A percentile compares a stretch with the other conserved stretches of the same genome.
phyloP scores from a whole-genome alignment of 2,888 invertebrate genomes.

The Phaonia tiefii region DNA sequence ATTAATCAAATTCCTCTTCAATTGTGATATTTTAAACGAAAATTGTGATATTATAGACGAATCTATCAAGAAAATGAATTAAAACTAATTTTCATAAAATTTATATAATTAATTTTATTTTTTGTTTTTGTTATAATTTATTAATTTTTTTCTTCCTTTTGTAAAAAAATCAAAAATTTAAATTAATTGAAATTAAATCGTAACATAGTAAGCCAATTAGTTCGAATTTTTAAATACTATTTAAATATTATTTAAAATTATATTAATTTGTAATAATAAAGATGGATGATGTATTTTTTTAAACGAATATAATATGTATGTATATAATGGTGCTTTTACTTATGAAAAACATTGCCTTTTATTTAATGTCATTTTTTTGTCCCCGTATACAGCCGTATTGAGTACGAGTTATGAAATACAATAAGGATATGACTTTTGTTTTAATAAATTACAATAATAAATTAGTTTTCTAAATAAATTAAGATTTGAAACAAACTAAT shows the following conservation, averaged over 20 bases:
- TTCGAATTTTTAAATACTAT: too few species aligned
- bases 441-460: constrained; percentile 20
- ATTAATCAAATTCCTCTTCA: too few species aligned
- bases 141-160: too few species aligned
- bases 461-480: neutral
- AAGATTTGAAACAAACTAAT: neutral
- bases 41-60: too few species aligned
- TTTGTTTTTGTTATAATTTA: too few species aligned
- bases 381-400: constrained; percentile 35
- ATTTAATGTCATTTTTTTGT: constrained; percentile 57
- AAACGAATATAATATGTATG: neutral
- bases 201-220: constrained; percentile 37
- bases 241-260: neutral
- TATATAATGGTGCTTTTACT: constrained; percentile 20
- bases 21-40: too few species aligned
- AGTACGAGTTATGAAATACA: constrained; percentile 15
- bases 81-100: too few species aligned
- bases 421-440: constrained; percentile 45
- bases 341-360: constrained; percentile 54
- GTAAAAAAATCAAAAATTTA: too few species aligned
- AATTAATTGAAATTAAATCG: too few species aligned
- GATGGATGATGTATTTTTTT: neutral
- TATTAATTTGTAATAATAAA: neutral
- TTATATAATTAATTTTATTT: too few species aligned
- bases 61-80: too few species aligned